Percentiles rank a stretch among this genome's conserved stretches.
Conservation (phyloP, 37 sponge, comb jelly and placozoan genomes). For the Haliclona indistincta region DNA sequence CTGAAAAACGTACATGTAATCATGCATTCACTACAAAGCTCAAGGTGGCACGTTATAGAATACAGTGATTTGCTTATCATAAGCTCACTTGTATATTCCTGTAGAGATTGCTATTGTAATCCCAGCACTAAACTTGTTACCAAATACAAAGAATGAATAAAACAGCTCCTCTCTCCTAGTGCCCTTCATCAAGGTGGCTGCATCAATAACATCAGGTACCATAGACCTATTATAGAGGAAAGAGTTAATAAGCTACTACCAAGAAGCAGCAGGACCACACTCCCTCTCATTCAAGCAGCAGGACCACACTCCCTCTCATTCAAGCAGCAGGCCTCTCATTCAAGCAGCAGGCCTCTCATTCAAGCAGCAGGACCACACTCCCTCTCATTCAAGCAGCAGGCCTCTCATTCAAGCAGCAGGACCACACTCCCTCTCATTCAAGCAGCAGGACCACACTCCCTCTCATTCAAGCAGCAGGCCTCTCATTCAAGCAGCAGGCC, state of each 20-base stretch:
- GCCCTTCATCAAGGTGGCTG: conserved; percentile 39
- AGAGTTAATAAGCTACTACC: background rate
- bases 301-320: no score
- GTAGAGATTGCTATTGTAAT: conserved; percentile 87
- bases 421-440: no score
- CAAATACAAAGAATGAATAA: conserved; percentile 92
- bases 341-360: no score
- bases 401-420: no score
- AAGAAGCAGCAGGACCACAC: background rate
- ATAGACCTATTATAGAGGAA: conserved; percentile 71
- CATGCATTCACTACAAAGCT: background rate
- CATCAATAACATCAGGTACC: conserved; percentile 92
- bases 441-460: no score
- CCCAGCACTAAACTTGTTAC: conserved; percentile 80
- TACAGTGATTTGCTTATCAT: no score
- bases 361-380: no score
- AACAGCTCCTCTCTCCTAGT: conserved; percentile 85
- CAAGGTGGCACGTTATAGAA: background rate
- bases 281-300: no score
- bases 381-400: no score
- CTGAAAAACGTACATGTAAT: conserved; percentile 24
- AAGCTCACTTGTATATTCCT: conserved; percentile 54
- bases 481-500: no score
- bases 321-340: no score
- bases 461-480: no score